Conservation (phyloP, 2,797 vertebrate genomes). For the Glyptemys insculpta region DNA sequence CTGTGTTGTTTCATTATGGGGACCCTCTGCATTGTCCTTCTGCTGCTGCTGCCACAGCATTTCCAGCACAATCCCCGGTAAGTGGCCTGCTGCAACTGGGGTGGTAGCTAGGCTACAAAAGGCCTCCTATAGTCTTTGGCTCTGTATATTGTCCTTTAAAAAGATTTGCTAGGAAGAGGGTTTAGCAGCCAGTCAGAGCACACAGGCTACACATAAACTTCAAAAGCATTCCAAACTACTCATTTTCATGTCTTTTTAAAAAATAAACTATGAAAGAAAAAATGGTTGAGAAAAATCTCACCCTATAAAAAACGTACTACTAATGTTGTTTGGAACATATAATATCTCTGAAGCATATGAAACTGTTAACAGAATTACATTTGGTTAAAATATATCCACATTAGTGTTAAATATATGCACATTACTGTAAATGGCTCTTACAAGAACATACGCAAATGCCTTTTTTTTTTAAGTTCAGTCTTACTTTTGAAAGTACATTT, state of each 20-base stretch:
- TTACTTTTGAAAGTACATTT: neutral
- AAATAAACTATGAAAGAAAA: neutral
- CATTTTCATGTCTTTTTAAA: neutral
- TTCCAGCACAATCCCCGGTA: neutral
- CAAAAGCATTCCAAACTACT: neutral
- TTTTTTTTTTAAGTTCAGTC: neutral
- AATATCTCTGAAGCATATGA: neutral
- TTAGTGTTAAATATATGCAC: neutral
- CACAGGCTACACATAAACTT: neutral
- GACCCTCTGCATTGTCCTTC: neutral
- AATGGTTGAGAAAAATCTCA: neutral
- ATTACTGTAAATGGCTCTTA: neutral
- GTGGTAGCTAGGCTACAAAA: neutral
- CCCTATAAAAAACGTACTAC: neutral
- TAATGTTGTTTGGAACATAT: too few species aligned
- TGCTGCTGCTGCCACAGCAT: neutral
- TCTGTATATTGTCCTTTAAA: neutral
- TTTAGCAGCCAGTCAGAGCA: neutral
- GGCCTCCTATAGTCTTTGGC: rapidly evolving
- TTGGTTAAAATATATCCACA: neutral
- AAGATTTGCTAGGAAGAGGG: neutral
- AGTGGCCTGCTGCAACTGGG: rapidly evolving
- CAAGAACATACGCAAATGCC: rapidly evolving
- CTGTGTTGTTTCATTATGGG: neutral
- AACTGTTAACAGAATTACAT: neutral